phyloP scores from a whole-genome alignment of 1,140 invertebrate genomes.

The Cydia strobilella region DNA sequence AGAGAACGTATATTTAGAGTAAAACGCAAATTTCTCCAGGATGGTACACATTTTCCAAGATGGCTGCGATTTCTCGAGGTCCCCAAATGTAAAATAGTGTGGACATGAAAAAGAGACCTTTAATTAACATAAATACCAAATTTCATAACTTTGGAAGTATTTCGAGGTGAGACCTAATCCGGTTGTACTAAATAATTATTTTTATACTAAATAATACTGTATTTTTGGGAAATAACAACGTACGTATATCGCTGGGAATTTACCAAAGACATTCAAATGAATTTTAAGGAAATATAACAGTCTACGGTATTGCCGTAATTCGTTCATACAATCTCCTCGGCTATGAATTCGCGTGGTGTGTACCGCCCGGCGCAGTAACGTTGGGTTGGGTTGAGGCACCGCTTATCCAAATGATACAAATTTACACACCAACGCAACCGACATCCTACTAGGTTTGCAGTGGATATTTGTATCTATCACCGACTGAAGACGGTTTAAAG shows the following conservation, averaged over 20 bases:
- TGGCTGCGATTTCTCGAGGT: no score
- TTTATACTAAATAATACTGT: background rate
- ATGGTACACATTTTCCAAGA: no score
- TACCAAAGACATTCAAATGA: background rate
- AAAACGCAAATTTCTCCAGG: no score
- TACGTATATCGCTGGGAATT: background rate
- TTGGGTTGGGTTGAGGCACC: conserved; percentile 34
- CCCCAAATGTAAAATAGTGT: no score
- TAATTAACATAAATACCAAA: no score
- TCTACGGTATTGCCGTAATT: background rate
- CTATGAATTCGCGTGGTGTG: conserved; percentile 36
- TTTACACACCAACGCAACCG: conserved; percentile 40
- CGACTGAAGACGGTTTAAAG: no score
- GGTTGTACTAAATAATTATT: no score
- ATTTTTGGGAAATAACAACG: background rate
- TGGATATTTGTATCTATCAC: background rate
- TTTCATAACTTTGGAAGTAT: no score
- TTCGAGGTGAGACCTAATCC: no score
- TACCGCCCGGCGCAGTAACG: conserved; percentile 18
- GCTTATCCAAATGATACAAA: conserved; percentile 56
- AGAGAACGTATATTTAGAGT: no score
- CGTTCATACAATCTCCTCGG: background rate
- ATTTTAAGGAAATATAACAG: background rate
- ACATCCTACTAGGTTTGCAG: conserved; percentile 40
- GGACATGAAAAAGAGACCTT: no score